These are phyloP conservation scores for Melanerpes formicivorus DNA, from an alignment of 2,113 vertebrate species.

Conservation along the genomic window DNA sequence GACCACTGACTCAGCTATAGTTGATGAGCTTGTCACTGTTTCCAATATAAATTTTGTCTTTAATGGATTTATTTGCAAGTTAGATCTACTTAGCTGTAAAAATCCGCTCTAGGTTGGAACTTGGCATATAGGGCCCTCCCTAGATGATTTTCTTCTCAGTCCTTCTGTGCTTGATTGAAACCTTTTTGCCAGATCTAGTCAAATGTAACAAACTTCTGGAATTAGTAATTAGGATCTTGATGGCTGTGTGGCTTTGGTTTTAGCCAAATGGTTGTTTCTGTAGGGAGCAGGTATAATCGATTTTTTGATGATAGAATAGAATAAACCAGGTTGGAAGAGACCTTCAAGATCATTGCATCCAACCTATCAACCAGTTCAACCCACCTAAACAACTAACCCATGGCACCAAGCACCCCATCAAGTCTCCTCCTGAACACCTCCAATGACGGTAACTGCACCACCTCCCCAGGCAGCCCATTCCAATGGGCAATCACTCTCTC, in stretches of 20 bases:
- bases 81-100: constrained; percentile 19
- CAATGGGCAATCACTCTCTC: too few relatives aligned
- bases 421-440: too few relatives aligned
- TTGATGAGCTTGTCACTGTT: constrained; percentile 24
- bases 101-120: constrained; percentile 14
- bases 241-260: not conserved
- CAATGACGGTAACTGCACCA: too few relatives aligned
- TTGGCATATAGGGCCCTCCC: not conserved
- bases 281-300: not conserved
- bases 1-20: constrained; percentile 12
- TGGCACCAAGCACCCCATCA: too few relatives aligned
- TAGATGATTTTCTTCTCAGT: constrained; percentile 10
- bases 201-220: constrained; percentile 37
- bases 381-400: too few relatives aligned
- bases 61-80: constrained; percentile 29
- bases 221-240: not conserved
- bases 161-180: constrained; percentile 33
- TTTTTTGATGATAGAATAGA: not conserved
- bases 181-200: constrained; percentile 26
- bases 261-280: constrained; percentile 6
- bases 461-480: too few relatives aligned
- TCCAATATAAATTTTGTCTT: constrained; percentile 36
- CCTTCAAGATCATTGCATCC: too few relatives aligned
- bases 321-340: too few relatives aligned
- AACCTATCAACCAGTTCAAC: too few relatives aligned